Evolutionary conservation across 2,113 vertebrate genomes (phyloP).

Genomic region (Mobula birostris): DNA sequence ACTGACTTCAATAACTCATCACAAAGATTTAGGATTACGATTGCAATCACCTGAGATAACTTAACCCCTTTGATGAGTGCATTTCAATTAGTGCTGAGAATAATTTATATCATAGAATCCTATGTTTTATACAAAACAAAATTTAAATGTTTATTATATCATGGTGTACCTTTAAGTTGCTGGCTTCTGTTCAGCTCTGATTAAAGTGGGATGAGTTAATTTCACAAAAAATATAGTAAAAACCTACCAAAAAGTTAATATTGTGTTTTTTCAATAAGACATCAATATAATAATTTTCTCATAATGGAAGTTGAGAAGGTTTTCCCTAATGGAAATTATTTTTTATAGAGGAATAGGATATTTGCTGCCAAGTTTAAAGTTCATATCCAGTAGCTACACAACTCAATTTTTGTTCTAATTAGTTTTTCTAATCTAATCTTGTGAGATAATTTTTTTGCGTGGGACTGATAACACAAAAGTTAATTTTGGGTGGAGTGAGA

Average conservation of each 20-base stretch:
- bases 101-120: background rate
- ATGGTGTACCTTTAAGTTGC: background rate
- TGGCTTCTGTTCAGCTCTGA: background rate
- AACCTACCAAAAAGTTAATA: background rate
- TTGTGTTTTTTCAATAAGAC: background rate
- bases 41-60: background rate
- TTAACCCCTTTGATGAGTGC: background rate
- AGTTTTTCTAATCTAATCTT: background rate
- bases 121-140: background rate
- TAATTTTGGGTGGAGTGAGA: background rate
- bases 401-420: background rate
- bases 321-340: background rate
- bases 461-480: background rate
- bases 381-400: background rate
- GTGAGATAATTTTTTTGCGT: background rate
- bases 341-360: too few relatives aligned
- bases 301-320: background rate
- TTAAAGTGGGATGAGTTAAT: background rate
- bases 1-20: background rate
- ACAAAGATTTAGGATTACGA: background rate
- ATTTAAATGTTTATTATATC: background rate
- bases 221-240: background rate
- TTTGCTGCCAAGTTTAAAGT: background rate
- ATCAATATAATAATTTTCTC: background rate
- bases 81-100: background rate